Percentiles rank a stretch among this genome's conserved stretches.
Evolutionary conservation across 2,113 vertebrate species (phyloP).

Genomic region (Periophthalmus modestus): DNA sequence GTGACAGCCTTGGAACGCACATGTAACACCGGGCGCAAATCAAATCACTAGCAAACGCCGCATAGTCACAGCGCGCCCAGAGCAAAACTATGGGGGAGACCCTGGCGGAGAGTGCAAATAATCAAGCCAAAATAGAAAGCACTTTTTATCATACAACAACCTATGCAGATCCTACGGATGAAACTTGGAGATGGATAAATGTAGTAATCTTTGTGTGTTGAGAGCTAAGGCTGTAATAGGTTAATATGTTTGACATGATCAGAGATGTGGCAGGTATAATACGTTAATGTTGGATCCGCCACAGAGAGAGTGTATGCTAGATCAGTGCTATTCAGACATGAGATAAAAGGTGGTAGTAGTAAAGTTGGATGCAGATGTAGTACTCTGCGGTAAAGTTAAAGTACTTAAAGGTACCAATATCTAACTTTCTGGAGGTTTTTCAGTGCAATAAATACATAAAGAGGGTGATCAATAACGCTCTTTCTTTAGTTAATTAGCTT

Average conservation of each 20-base stretch:
- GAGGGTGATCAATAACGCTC: too few relatives aligned
- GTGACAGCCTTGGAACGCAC: background rate
- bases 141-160: background rate
- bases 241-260: background rate
- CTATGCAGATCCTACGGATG: background rate
- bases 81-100: background rate
- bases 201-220: background rate
- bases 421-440: too few relatives aligned
- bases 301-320: background rate
- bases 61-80: background rate
- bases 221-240: background rate
- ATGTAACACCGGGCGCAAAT: background rate
- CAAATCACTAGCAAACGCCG: background rate
- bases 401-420: too few relatives aligned
- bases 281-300: background rate
- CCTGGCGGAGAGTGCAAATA: background rate
- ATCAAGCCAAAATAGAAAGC: background rate
- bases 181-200: background rate
- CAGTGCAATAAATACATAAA: too few relatives aligned
- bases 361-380: background rate
- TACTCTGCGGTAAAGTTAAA: background rate
- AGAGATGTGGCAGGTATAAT: background rate
- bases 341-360: background rate
- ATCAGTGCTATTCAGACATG: background rate
- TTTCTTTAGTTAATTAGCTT: too few relatives aligned